Evolutionary conservation across 2,888 invertebrate genomes (phyloP).

Genomic region (Raillietiella orientalis): DNA sequence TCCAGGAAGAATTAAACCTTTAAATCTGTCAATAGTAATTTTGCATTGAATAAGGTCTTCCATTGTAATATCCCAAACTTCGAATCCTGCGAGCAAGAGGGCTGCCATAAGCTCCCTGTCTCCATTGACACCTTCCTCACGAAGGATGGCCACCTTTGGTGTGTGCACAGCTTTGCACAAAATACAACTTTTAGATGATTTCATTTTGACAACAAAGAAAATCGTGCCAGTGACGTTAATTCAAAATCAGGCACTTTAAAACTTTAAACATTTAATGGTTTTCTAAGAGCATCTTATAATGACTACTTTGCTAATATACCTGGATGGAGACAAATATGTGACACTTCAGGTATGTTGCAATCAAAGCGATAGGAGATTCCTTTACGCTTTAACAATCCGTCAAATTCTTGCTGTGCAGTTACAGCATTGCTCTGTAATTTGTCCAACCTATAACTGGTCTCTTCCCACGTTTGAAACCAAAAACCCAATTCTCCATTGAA

Average conservation of each 20-base stretch:
- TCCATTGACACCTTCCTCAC: conserved; percentile 91
- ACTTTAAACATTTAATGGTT: no score
- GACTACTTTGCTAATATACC: no score
- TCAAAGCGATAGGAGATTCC: no score
- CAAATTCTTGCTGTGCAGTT: conserved; percentile 49
- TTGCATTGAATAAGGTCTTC: conserved; percentile 41
- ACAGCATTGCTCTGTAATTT: conserved; percentile 41
- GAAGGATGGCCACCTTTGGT: conserved; percentile 51
- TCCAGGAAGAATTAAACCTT: conserved; percentile 74
- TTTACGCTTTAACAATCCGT: no score
- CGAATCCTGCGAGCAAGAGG: conserved; percentile 46
- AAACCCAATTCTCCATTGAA: conserved; percentile 26
- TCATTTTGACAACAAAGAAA: no score
- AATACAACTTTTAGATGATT: no score
- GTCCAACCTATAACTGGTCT: conserved; percentile 70
- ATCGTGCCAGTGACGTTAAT: no score
- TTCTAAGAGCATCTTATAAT: no score
- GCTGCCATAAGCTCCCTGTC: conserved; percentile 87
- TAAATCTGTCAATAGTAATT: conserved; percentile 40
- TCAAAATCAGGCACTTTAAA: no score
- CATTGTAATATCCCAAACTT: conserved; percentile 82
- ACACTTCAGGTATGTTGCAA: no score
- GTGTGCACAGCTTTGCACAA: no score
- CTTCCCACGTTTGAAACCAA: conserved; percentile 66
- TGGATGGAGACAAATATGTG: no score